A percentile compares a stretch with the other conserved stretches of the same genome.
These are phyloP conservation scores for Python bivittatus DNA, from an alignment of 2,113 vertebrate genomes.

Conservation along the genomic window DNA sequence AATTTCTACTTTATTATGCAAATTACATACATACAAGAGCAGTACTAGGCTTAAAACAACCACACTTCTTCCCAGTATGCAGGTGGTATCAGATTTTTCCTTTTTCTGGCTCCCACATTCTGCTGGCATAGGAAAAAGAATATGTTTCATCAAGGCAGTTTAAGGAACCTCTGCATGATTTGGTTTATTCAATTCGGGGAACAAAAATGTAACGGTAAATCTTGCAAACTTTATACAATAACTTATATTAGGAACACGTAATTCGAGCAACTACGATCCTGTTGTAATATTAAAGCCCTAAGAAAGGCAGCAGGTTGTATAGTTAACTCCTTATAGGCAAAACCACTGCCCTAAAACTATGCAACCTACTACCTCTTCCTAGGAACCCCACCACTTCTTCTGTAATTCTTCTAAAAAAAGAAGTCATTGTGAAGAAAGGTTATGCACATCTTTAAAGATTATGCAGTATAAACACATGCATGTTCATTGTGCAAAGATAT, in stretches of 20 bases:
- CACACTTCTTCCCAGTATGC: not conserved
- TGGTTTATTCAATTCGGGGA: not conserved
- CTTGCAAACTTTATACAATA: not conserved
- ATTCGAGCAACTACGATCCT: constrained; percentile 49
- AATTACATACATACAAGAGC: not conserved
- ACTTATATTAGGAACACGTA: constrained; percentile 52
- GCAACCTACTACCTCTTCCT: constrained; percentile 88
- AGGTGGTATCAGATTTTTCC: not conserved
- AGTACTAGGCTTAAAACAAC: not conserved
- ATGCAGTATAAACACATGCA: constrained; percentile 12
- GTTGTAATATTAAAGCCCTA: constrained; percentile 77
- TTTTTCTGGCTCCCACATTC: not conserved
- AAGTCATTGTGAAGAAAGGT: constrained; percentile 47
- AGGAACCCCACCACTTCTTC: constrained; percentile 73
- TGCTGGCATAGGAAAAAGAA: not conserved
- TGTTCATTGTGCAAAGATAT: not conserved
- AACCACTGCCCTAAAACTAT: constrained; percentile 87
- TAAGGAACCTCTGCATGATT: not conserved
- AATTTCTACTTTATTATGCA: not conserved
- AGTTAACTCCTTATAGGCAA: constrained; percentile 84
- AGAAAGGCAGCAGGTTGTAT: constrained; percentile 87
- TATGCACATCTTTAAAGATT: not conserved
- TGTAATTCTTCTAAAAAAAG: constrained; percentile 64
- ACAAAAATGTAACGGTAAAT: not conserved
- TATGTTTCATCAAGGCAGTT: not conserved